Evolutionary conservation across 2,797 vertebrate species (phyloP), one percentile per base, ranked within the genome.

Genomic region (Manis crassicaudata): DNA sequence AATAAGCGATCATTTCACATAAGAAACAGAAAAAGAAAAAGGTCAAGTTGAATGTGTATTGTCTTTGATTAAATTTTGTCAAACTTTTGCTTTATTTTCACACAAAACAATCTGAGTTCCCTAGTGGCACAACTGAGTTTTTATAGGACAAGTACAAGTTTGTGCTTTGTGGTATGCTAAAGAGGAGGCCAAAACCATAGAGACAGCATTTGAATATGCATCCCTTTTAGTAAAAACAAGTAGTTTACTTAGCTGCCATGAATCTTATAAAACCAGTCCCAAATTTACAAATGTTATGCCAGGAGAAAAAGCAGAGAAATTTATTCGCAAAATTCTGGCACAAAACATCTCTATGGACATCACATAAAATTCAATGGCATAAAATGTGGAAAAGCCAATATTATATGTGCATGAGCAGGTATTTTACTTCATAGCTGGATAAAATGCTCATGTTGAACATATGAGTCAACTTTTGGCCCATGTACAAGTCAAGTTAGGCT

Each of bases 241-340:
- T 75, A 88, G 46, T 76, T 92, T 80, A 35, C 40, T 65, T 90
- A 68, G 43, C 77, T 81, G 37, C 73, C 60, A 85, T 29, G 29
- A 88, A 40, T 58, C 23, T 81, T 63, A 88, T 43, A 62, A 96
- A 94, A 87, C 4, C 67, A 35, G 56, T 17, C 79, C 67, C 43
- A 88, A 60, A 82, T 68, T 67, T 86, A 46, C 25, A 82, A 90
- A 76, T 35, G 7, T 73, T 70, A 76, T 77, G 79, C 73, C 91
- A 92, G 25, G 25, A 96, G 70, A 54, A 83, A 60, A 82, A 72
- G 29, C 7, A 90, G 56, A 81, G 73, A 21, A 80, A 75, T 20
- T 52, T 87, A 90, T 72, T 88, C 85, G 95, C 46, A 73, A 94
- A 95, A 91, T 92, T 68, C 52, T 70, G 89, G 27, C 92, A 63